phyloP scores from a whole-genome alignment of 1,140 invertebrate genomes.

The Pogonognathellus flavescens region DNA sequence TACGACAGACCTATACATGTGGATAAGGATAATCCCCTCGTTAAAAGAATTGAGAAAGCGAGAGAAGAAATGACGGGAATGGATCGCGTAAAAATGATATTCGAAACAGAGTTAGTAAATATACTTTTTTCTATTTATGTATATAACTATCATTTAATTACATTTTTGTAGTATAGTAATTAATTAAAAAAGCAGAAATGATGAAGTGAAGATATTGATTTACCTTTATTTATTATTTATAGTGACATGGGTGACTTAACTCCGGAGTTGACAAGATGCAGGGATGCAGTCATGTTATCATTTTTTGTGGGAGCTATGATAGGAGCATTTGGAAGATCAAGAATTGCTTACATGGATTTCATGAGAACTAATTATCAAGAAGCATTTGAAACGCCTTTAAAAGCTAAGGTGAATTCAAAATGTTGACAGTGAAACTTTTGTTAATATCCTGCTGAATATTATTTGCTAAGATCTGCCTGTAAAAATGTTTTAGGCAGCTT shows the following conservation, averaged over 20 bases:
- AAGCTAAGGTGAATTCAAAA: slow-evolving; percentile 78
- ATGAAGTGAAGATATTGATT: not conserved
- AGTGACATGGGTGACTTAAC: slow-evolving; percentile 76
- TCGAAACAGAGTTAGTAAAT: slow-evolving; percentile 64
- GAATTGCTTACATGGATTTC: slow-evolving; percentile 76
- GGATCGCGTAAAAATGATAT: slow-evolving; percentile 66
- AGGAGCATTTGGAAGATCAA: slow-evolving; percentile 76
- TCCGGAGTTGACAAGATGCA: slow-evolving; percentile 74
- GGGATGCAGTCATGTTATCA: slow-evolving; percentile 71
- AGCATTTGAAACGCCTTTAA: slow-evolving; percentile 76
- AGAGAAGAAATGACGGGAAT: slow-evolving; percentile 63
- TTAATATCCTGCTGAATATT: too few species aligned
- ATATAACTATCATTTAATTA: too few species aligned
- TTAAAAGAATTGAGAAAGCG: not conserved
- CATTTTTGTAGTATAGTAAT: slow-evolving; percentile 2
- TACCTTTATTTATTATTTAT: not conserved
- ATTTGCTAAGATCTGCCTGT: slow-evolving; percentile 1
- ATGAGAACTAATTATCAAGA: slow-evolving; percentile 81
- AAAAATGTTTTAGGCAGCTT: slow-evolving; percentile 73
- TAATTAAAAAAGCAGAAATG: not conserved
- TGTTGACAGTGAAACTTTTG: too few species aligned
- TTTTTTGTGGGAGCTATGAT: slow-evolving; percentile 75
- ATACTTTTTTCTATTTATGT: too few species aligned
- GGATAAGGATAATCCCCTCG: not conserved
- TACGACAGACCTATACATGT: not conserved